phyloP scores from a whole-genome alignment of 2,113 vertebrate species.

The Serilophus lunatus region DNA sequence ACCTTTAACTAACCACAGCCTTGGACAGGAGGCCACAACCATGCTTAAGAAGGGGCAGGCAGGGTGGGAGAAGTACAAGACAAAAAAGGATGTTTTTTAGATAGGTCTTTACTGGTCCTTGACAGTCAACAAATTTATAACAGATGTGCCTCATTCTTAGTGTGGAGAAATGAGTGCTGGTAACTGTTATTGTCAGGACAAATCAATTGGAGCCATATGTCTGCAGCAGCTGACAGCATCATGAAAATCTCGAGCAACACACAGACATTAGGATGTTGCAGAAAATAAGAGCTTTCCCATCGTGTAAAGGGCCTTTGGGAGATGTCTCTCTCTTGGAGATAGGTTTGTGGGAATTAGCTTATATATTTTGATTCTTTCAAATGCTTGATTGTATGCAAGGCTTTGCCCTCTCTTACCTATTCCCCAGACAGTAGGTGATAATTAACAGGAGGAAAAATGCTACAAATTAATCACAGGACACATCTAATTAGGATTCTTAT shows the following conservation, averaged over 20 bases:
- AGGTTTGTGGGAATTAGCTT: conserved; percentile 1
- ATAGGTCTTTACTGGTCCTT: conserved; percentile 70
- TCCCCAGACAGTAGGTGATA: neutral
- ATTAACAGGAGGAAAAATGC: conserved; percentile 35
- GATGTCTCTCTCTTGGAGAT: neutral
- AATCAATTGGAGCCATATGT: conserved; percentile 67
- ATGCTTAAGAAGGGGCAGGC: rapidly evolving
- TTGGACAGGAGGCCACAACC: neutral
- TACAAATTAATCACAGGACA: conserved; percentile 44
- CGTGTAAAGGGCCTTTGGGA: conserved; percentile 1
- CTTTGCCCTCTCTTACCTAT: neutral
- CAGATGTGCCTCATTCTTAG: conserved; percentile 78
- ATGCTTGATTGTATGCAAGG: neutral
- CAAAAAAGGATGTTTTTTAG: conserved; percentile 11
- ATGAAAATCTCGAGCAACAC: conserved; percentile 37
- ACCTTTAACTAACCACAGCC: neutral
- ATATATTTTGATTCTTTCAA: conserved; percentile 17
- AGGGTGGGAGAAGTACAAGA: neutral
- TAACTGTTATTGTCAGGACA: conserved; percentile 57
- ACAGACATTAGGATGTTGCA: neutral
- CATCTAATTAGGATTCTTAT: neutral
- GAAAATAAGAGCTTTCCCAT: conserved; percentile 24
- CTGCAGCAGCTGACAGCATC: conserved; percentile 57
- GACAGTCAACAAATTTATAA: conserved; percentile 79
- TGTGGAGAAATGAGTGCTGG: conserved; percentile 68